phyloP scores from a whole-genome alignment of 2,888 invertebrate species.

The Apocheima hispidaria region DNA sequence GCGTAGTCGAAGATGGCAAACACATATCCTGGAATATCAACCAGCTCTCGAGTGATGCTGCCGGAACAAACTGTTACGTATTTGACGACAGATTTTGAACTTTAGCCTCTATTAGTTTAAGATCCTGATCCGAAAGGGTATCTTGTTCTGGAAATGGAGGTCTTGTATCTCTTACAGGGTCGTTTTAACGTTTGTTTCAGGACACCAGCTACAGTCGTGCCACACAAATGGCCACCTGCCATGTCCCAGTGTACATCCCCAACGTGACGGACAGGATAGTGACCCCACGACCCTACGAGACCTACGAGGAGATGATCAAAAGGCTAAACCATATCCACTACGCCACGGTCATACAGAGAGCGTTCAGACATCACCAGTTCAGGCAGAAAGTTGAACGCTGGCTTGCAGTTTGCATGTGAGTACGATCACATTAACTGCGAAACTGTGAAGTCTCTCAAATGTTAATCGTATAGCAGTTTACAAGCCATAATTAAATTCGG shows the following conservation, averaged over 20 bases:
- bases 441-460: too few relatives aligned
- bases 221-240: constrained; percentile 86
- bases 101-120: too few relatives aligned
- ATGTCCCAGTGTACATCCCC: constrained; percentile 85
- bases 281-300: constrained; percentile 87
- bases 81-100: too few relatives aligned
- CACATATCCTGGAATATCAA: too few relatives aligned
- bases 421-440: too few relatives aligned
- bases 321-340: constrained; percentile 85
- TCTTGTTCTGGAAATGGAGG: background rate
- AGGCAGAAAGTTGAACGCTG: constrained; percentile 71
- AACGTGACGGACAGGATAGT: constrained; percentile 87
- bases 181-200: constrained; percentile 56
- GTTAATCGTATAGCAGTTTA: too few relatives aligned
- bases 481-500: too few relatives aligned
- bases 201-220: constrained; percentile 85
- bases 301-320: constrained; percentile 86
- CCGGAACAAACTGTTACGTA: too few relatives aligned
- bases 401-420: constrained; percentile 75
- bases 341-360: constrained; percentile 88
- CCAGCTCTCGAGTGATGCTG: too few relatives aligned
- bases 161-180: too few relatives aligned
- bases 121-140: too few relatives aligned
- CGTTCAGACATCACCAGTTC: constrained; percentile 86
- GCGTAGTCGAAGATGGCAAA: too few relatives aligned